Conservation (phyloP, 2,113 vertebrate genomes). For the Eulemur macaco region DNA sequence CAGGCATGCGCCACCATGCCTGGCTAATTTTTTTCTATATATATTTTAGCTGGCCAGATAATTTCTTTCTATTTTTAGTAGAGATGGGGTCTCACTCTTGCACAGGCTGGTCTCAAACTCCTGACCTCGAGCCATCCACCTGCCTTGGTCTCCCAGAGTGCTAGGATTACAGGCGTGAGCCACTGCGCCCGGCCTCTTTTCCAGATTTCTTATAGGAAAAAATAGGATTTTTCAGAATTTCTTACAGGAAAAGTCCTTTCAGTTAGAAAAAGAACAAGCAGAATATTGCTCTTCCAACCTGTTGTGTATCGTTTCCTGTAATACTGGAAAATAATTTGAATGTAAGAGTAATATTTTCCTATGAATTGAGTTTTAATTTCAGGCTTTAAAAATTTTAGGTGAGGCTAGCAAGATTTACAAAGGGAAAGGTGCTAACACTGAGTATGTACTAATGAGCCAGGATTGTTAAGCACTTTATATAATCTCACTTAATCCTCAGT, state of each 20-base stretch:
- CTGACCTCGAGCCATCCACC: no score
- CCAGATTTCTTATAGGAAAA: background rate
- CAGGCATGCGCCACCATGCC: no score
- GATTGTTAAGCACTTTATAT: background rate
- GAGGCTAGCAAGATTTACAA: background rate
- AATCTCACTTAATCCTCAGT: background rate
- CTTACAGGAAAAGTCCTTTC: constrained; percentile 30
- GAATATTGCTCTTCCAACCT: background rate
- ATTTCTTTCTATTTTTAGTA: no score
- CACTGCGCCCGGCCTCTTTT: background rate
- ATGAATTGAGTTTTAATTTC: background rate
- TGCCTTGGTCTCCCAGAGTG: no score
- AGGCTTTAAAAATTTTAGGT: constrained; percentile 24
- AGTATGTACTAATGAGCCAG: background rate
- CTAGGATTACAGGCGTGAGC: no score
- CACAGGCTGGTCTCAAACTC: no score
- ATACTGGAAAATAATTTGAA: constrained; percentile 1
- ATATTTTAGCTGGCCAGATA: no score
- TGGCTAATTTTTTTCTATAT: no score
- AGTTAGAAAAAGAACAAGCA: constrained; percentile 12
- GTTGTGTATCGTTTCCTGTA: background rate
- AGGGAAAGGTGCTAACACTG: background rate
- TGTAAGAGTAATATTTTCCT: constrained; percentile 40
- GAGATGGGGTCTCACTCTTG: no score
- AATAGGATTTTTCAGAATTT: background rate